These are phyloP conservation scores for Macaria liturata DNA, from an alignment of 2,888 invertebrate genomes.

Conservation along the genomic window DNA sequence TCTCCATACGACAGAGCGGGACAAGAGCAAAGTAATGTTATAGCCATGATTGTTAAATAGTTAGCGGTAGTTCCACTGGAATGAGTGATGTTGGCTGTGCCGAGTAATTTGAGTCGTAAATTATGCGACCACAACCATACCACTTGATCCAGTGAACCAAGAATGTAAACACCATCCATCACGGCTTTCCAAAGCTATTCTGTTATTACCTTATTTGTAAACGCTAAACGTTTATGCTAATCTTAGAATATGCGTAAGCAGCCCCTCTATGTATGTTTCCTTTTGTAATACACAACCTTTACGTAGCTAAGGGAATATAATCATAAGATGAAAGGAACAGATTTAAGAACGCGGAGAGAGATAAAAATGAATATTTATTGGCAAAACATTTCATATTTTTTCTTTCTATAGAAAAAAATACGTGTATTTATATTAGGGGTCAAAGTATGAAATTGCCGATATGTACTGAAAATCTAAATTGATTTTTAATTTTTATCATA, in stretches of 20 bases:
- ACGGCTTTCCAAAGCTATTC: conserved; percentile 23
- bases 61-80: conserved; percentile 5
- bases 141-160: conserved; percentile 35
- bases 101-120: conserved; percentile 43
- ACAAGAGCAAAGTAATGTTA: too few relatives aligned
- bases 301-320: not conserved
- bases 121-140: conserved; percentile 38
- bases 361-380: not conserved
- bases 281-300: not conserved
- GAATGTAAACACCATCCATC: conserved; percentile 41
- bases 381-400: not conserved
- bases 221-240: conserved; percentile 3
- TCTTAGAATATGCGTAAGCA: not conserved
- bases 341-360: not conserved
- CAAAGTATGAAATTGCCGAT: too few relatives aligned
- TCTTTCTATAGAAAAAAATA: not conserved
- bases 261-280: not conserved
- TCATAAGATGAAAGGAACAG: not conserved
- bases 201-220: conserved; percentile 16
- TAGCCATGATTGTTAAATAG: too few relatives aligned
- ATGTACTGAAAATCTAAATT: too few relatives aligned
- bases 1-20: too few relatives aligned
- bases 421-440: too few relatives aligned
- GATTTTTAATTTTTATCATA: too few relatives aligned
- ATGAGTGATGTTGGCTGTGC: conserved; percentile 33